Conservation (phyloP, 2,888 invertebrate species). For the Megastigmus dorsalis region DNA sequence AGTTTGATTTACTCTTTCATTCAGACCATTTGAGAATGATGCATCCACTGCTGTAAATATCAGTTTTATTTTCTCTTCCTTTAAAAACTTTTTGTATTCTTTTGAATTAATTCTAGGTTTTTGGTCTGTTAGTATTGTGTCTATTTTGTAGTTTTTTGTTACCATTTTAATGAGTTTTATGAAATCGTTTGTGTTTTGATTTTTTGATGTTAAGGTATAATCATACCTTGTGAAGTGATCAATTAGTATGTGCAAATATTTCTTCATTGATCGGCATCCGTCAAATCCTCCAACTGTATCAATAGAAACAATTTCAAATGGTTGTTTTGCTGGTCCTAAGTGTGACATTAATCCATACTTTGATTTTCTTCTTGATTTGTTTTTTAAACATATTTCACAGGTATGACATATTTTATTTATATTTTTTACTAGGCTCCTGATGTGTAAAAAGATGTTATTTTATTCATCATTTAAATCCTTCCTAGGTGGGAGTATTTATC, state of each 20-base stretch:
- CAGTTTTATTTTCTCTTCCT: too few species aligned
- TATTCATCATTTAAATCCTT: too few species aligned
- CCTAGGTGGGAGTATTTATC: slow-evolving; percentile 44
- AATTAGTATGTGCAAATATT: too few species aligned
- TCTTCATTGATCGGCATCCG: too few species aligned
- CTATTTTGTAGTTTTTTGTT: slow-evolving; percentile 26
- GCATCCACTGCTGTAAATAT: slow-evolving; percentile 32
- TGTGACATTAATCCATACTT: too few species aligned
- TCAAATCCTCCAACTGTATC: too few species aligned
- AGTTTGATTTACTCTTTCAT: too few species aligned
- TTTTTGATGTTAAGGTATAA: slow-evolving; percentile 35
- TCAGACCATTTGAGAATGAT: slow-evolving; percentile 33
- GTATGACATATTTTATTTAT: slow-evolving; percentile 38
- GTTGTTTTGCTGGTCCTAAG: too few species aligned
- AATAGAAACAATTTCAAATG: too few species aligned
- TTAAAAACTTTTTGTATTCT: slow-evolving; percentile 24
- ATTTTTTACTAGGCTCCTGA: neutral
- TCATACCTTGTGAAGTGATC: too few species aligned
- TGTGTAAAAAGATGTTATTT: too few species aligned
- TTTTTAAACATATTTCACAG: slow-evolving; percentile 45
- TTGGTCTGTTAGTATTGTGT: slow-evolving; percentile 39
- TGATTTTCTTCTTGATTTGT: slow-evolving; percentile 39
- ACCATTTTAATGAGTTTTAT: slow-evolving; percentile 36
- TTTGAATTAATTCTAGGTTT: slow-evolving; percentile 35
- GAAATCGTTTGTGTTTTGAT: slow-evolving; percentile 36